These are phyloP conservation scores for Pantherophis vulpinus DNA, from an alignment of 2,797 vertebrate species.

Conservation along the genomic window DNA sequence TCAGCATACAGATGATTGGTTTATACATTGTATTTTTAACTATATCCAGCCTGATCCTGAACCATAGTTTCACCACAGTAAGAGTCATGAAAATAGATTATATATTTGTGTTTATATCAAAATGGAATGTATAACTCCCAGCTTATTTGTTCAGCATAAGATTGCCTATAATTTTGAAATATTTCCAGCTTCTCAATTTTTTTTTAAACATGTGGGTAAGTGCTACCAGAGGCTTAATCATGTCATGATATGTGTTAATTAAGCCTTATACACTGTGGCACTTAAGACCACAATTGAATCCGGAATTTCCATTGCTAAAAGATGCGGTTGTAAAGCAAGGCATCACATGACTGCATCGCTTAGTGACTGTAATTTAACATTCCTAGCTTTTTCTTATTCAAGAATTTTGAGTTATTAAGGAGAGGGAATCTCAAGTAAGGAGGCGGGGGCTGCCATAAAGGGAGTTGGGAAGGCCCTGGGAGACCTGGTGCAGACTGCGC, in stretches of 20 bases:
- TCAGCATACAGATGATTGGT: background rate
- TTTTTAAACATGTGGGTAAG: background rate
- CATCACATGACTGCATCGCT: background rate
- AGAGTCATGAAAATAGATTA: background rate
- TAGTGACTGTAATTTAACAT: background rate
- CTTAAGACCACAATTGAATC: background rate
- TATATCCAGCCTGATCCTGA: background rate
- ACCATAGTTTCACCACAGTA: background rate
- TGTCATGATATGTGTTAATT: background rate
- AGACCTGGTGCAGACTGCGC: background rate
- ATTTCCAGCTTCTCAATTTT: background rate
- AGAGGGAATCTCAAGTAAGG: background rate
- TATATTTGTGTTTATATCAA: background rate
- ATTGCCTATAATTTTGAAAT: background rate
- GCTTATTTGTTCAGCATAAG: background rate
- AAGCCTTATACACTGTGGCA: background rate
- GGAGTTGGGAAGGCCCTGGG: background rate
- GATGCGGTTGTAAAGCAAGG: background rate
- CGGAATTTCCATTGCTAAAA: background rate
- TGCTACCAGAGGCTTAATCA: background rate
- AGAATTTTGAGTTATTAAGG: background rate
- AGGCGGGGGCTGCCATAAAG: background rate
- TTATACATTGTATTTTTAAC: background rate
- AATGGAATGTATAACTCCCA: background rate
- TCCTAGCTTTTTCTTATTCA: background rate